Conservation (phyloP, 2,888 invertebrate genomes). For the Scaptomyza flava region DNA sequence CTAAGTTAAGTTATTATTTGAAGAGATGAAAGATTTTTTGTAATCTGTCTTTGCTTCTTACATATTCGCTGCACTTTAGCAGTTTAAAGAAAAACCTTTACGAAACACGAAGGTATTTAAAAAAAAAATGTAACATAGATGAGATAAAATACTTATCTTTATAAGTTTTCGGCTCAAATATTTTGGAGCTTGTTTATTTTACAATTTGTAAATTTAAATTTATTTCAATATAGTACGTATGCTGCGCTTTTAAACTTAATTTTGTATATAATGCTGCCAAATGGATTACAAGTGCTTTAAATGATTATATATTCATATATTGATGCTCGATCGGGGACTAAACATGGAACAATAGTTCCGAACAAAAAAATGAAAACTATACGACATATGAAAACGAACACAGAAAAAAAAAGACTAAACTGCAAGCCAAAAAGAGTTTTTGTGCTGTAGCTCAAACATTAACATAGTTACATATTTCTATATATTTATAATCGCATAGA, state of each 20-base stretch:
- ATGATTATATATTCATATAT: constrained; percentile 41
- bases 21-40: no score
- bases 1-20: neutral
- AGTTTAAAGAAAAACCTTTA: no score
- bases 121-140: no score
- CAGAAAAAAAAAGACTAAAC: constrained; percentile 12
- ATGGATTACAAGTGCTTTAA: constrained; percentile 58
- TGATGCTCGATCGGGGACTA: constrained; percentile 13
- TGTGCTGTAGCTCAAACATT: constrained; percentile 46
- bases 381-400: constrained; percentile 32
- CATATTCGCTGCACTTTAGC: no score
- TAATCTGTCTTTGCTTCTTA: no score
- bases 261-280: constrained; percentile 41
- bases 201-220: constrained; percentile 58
- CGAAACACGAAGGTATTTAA: no score
- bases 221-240: constrained; percentile 57
- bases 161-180: no score
- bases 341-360: constrained; percentile 40
- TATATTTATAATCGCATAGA: constrained; percentile 37
- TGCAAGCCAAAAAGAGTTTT: constrained; percentile 33
- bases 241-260: constrained; percentile 29
- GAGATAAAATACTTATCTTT: no score
- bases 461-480: constrained; percentile 47
- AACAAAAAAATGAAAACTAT: constrained; percentile 22
- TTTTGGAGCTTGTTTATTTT: constrained; percentile 7